Conservation (phyloP, 2,888 invertebrate genomes). For the Trachelus tabidus region DNA sequence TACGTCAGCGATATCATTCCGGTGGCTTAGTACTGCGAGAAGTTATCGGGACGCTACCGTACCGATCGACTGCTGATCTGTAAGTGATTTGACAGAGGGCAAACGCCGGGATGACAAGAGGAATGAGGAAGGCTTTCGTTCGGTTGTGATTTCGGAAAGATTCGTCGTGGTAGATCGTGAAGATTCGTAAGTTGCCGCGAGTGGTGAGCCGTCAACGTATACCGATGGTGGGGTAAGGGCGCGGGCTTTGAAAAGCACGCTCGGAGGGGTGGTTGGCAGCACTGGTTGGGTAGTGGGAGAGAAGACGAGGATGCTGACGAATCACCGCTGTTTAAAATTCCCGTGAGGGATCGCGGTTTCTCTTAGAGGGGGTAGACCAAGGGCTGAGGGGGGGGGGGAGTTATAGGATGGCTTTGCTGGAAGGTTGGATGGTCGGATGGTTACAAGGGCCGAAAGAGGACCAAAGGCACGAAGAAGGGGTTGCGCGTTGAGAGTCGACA, state of each 20-base stretch:
- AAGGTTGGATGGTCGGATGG: slow-evolving; percentile 14
- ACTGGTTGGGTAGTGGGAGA: slow-evolving; percentile 9
- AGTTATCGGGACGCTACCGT: neutral
- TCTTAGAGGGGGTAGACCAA: slow-evolving; percentile 16
- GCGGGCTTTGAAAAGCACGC: neutral
- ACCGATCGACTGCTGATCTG: neutral
- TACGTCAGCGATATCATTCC: neutral
- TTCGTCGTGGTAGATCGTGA: too few relatives aligned
- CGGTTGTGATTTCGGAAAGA: neutral
- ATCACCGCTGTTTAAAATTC: slow-evolving; percentile 57
- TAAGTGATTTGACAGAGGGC: neutral
- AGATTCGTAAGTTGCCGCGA: neutral
- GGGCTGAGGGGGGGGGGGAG: neutral
- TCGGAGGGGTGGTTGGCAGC: slow-evolving; percentile 22
- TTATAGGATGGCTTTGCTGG: slow-evolving; percentile 19
- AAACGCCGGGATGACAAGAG: neutral
- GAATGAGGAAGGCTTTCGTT: neutral
- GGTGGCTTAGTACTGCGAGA: too few relatives aligned
- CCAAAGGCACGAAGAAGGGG: slow-evolving; percentile 42
- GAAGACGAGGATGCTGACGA: slow-evolving; percentile 39
- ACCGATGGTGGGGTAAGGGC: neutral
- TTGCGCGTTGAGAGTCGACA: slow-evolving; percentile 53
- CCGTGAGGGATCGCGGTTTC: slow-evolving; percentile 51
- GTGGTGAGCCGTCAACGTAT: neutral
- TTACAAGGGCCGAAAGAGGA: slow-evolving; percentile 17